Base-by-base conservation (phyloP, 2,888 invertebrate species). In the Idaea aversata region DNA sequence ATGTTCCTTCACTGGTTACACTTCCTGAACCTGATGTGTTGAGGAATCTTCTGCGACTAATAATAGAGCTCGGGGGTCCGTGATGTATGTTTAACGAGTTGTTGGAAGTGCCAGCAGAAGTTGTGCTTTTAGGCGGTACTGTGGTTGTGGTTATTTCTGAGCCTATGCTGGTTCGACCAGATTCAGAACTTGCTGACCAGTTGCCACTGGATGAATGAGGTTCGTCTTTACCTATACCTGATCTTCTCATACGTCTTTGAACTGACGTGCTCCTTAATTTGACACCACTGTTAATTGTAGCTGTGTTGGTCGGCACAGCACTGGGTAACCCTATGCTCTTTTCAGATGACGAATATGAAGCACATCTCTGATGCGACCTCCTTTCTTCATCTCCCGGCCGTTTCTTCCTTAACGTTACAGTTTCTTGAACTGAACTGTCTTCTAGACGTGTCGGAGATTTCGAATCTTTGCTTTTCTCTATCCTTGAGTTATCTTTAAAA, bases 111-210 rank as follows among this genome's bases (percentile, higher is more conserved):
- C 95, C 95, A 13, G 94, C 94, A 5, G 95, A 94, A 47, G 95
- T 95, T 64, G 95, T 95, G 67, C 96, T 95, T 85, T 95, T 95
- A 16, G 96, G 96, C 65, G 95, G 94, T 15, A 95, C 95, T 70
- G 96, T 95, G 5, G 94, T 94, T 0, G 93, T 93, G 67, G 96
- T 96, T 62, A 96, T 96, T 91, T 97, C 97, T 62, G 97, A 97
- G 70, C 96, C 97, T 68, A 97, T 96, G 65, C 97, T 97, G 5
- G 97, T 96, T 69, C 97, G 93, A 25, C 97, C 97, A 64, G 97
- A 97, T 85, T 97, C 97, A 0, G 97, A 97, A 81, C 98, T 98
- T 1, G 97, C 98, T 74, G 97, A 97, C 98, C 98, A 98, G 88
- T 98, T 98, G 58, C 98, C 98, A 78, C 97, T 97, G 15, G 97